Evolutionary conservation across 1,140 invertebrate species (phyloP).

Genomic region (Ladona fulva): DNA sequence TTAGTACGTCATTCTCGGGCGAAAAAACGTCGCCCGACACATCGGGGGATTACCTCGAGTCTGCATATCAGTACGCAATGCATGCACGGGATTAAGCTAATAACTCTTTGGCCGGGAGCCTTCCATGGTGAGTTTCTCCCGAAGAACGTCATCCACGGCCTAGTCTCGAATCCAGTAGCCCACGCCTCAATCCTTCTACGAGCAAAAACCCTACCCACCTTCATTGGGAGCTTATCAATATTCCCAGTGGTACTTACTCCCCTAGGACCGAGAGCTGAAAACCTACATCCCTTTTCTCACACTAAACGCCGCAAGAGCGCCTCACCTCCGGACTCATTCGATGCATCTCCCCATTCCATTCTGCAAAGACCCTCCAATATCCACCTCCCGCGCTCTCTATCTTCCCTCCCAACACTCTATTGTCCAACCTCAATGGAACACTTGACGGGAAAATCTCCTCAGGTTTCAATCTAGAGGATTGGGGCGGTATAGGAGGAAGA

Average conservation of each 20-base stretch:
- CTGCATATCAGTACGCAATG: background rate
- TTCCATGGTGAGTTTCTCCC: background rate
- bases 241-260: background rate
- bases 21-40: background rate
- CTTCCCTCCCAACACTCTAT: background rate
- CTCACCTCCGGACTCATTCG: background rate
- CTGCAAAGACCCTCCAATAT: background rate
- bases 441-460: conserved; percentile 1
- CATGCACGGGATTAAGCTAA: background rate
- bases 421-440: conserved; percentile 3
- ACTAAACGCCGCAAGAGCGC: background rate
- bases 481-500: background rate
- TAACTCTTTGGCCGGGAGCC: background rate
- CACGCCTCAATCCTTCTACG: background rate
- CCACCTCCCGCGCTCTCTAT: background rate
- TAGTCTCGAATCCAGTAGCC: background rate
- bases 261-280: background rate
- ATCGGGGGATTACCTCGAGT: background rate
- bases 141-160: background rate
- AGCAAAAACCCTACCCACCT: too few relatives aligned
- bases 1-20: background rate
- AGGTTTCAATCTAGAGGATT: conserved; percentile 9
- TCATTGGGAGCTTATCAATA: background rate
- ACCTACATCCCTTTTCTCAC: background rate
- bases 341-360: background rate